phyloP scores from a whole-genome alignment of 2,888 invertebrate genomes.

The Aethes cnicana region DNA sequence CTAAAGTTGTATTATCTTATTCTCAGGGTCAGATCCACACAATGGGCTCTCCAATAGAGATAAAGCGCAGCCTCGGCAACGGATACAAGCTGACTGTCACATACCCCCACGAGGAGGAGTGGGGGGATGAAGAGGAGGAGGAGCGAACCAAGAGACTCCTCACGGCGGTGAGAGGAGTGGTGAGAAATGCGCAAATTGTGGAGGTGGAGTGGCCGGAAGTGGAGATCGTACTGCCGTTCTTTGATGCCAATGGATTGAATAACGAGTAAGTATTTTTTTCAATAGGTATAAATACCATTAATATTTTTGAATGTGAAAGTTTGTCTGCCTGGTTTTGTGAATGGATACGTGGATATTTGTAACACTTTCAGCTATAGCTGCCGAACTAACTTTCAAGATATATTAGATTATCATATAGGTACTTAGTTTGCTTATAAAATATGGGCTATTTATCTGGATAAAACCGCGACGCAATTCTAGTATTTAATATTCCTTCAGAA shows the following conservation, averaged over 20 bases:
- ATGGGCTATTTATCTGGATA: no score
- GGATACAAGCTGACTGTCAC: constrained; percentile 79
- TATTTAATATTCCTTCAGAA: no score
- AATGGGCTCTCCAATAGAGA: constrained; percentile 79
- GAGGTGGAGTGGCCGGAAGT: constrained; percentile 65
- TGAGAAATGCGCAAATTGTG: constrained; percentile 69
- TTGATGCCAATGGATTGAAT: constrained; percentile 69
- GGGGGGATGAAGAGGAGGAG: constrained; percentile 41
- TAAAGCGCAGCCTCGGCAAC: constrained; percentile 80
- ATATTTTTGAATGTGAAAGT: no score
- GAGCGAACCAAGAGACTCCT: constrained; percentile 67
- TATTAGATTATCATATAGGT: no score
- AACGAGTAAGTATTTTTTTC: constrained; percentile 70
- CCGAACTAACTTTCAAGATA: no score
- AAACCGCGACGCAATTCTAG: no score
- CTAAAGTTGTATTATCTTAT: not conserved
- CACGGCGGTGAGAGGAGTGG: constrained; percentile 58
- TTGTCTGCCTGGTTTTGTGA: no score
- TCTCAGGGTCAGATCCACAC: constrained; percentile 81
- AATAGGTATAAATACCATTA: no score
- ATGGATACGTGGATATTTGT: no score
- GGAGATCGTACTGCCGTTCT: constrained; percentile 76
- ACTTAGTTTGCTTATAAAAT: no score
- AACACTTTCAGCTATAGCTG: no score
- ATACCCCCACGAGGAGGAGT: constrained; percentile 47